Percentiles rank a stretch among this genome's conserved stretches.
Evolutionary conservation across 2,113 vertebrate genomes (phyloP).

Genomic region (Podilymbus podiceps): DNA sequence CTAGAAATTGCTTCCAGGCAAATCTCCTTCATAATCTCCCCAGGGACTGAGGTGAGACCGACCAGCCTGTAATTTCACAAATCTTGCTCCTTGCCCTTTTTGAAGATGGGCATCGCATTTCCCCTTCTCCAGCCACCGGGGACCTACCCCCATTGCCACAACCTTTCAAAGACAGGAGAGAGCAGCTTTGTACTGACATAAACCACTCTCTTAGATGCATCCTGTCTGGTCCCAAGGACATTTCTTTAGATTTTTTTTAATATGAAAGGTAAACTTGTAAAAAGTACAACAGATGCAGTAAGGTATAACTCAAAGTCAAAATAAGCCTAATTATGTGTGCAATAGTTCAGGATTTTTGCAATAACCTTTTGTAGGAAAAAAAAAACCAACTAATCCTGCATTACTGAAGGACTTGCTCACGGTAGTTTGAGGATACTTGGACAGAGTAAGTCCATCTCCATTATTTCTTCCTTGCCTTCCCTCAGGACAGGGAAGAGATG

Average conservation of each 20-base stretch:
- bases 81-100: not conserved
- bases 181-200: not conserved
- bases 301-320: not conserved
- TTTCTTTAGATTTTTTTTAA: not conserved
- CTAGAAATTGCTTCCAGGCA: not conserved
- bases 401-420: not conserved
- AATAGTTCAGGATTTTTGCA: not conserved
- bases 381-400: not conserved
- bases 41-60: not conserved
- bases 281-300: not conserved
- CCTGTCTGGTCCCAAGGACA: not conserved
- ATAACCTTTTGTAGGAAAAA: not conserved
- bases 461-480: not conserved
- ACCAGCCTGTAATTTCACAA: not conserved
- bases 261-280: not conserved
- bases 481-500: not conserved
- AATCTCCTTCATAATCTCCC: not conserved
- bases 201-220: not conserved
- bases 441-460: not conserved
- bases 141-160: not conserved
- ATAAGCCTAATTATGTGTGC: not conserved
- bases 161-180: not conserved
- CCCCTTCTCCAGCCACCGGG: not conserved
- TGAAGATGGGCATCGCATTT: not conserved
- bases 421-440: not conserved